Conservation (phyloP, 2,888 invertebrate species). For the Ornithoptera alexandrae region DNA sequence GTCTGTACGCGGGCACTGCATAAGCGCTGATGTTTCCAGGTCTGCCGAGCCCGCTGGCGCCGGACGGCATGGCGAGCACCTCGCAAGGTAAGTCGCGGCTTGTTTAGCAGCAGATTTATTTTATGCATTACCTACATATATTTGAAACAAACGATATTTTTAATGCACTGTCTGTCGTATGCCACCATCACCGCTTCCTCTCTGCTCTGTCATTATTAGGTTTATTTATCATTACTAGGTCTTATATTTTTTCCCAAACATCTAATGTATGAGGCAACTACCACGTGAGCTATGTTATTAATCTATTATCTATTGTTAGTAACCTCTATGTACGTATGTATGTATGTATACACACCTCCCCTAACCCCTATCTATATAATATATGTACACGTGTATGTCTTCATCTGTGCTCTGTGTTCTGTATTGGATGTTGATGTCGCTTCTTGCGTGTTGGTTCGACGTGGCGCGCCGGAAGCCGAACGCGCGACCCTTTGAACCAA, state of each 20-base stretch:
- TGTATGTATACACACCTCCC: no score
- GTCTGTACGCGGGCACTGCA: neutral
- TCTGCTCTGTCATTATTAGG: conserved; percentile 81
- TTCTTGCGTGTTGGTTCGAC: conserved; percentile 79
- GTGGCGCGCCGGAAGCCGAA: conserved; percentile 49
- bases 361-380: neutral
- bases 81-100: conserved; percentile 89
- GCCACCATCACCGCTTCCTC: conserved; percentile 81
- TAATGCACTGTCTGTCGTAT: conserved; percentile 81
- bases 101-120: conserved; percentile 76
- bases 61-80: conserved; percentile 89
- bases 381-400: conserved; percentile 53
- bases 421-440: conserved; percentile 76
- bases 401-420: conserved; percentile 79
- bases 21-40: conserved; percentile 67
- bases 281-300: conserved; percentile 71
- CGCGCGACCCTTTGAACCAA: conserved; percentile 72
- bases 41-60: conserved; percentile 80
- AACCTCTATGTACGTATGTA: conserved; percentile 54
- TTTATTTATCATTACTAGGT: conserved; percentile 75
- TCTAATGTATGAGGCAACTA: conserved; percentile 75
- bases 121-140: conserved; percentile 79
- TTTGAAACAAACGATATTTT: conserved; percentile 78
- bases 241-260: conserved; percentile 64
- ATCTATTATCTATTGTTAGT: conserved; percentile 58